A percentile compares a stretch with the other conserved stretches of the same genome.
Evolutionary conservation across 92 coral and sea anemone genomes (phyloP).

Genomic region (Zoanthus gigantus): DNA sequence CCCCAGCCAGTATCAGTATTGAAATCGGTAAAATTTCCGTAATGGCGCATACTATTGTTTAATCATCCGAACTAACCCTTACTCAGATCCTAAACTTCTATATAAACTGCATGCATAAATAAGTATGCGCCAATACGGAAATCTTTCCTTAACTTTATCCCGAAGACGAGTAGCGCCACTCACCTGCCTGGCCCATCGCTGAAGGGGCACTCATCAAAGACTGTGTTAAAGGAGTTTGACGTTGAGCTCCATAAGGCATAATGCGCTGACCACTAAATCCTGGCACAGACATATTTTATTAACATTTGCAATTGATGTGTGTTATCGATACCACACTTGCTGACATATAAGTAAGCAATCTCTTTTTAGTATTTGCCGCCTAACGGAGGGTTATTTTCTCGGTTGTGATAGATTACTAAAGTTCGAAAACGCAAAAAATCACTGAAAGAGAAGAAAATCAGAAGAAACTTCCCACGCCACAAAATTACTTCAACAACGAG

Average conservation of each 20-base stretch:
- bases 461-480: neutral
- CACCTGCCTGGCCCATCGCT: conserved; percentile 46
- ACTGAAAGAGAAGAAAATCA: neutral
- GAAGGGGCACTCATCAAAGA: conserved; percentile 42
- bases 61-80: no score
- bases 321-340: conserved; percentile 37
- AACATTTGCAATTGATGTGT: conserved; percentile 10
- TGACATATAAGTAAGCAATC: conserved; percentile 23
- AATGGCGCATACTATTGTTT: no score
- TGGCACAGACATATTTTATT: conserved; percentile 45
- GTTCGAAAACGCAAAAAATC: neutral
- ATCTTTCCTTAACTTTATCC: neutral
- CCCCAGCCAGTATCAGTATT: no score
- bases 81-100: no score
- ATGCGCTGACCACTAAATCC: conserved; percentile 51
- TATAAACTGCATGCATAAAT: no score
- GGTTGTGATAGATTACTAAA: neutral
- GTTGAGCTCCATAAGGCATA: conserved; percentile 38
- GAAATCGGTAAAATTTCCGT: no score
- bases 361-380: neutral
- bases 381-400: neutral
- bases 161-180: neutral
- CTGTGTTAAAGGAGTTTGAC: conserved; percentile 30
- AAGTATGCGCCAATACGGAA: no score
- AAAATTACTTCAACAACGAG: conserved; percentile 18